Evolutionary conservation across 2,113 vertebrate species (phyloP).

Genomic region (Mobula hypostoma): DNA sequence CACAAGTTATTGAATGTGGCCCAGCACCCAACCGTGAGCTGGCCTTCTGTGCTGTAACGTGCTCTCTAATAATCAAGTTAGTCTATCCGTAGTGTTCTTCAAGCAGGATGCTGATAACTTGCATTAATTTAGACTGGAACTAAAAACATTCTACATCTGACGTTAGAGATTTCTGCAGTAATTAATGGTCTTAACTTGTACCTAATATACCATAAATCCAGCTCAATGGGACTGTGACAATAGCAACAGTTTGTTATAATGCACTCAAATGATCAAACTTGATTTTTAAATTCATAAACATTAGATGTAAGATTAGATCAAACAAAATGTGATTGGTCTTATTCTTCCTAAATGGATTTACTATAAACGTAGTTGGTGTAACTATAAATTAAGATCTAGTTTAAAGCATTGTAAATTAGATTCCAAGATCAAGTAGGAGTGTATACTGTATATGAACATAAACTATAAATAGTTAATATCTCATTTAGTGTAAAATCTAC

Average conservation of each 20-base stretch:
- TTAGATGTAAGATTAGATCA: too few species aligned
- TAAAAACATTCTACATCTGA: too few species aligned
- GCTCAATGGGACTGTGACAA: not conserved
- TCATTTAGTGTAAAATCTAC: not conserved
- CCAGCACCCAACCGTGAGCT: not conserved
- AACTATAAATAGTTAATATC: not conserved
- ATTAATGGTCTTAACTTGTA: too few species aligned
- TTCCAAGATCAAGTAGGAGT: not conserved
- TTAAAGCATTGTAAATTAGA: constrained; percentile 23
- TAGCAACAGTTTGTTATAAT: not conserved
- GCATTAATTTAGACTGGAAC: too few species aligned
- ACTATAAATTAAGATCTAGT: not conserved
- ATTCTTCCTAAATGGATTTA: not conserved
- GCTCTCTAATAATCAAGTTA: too few species aligned
- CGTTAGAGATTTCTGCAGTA: too few species aligned
- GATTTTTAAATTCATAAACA: not conserved
- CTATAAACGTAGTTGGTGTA: not conserved
- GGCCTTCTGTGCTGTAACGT: too few species aligned
- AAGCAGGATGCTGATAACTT: too few species aligned
- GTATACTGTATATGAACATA: constrained; percentile 12
- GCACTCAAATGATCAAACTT: not conserved
- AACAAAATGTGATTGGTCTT: not conserved
- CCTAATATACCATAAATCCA: too few species aligned
- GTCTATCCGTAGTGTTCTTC: too few species aligned
- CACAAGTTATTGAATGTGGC: not conserved